phyloP scores from a whole-genome alignment of 2,113 vertebrate species.

The Peromyscus maniculatus region DNA sequence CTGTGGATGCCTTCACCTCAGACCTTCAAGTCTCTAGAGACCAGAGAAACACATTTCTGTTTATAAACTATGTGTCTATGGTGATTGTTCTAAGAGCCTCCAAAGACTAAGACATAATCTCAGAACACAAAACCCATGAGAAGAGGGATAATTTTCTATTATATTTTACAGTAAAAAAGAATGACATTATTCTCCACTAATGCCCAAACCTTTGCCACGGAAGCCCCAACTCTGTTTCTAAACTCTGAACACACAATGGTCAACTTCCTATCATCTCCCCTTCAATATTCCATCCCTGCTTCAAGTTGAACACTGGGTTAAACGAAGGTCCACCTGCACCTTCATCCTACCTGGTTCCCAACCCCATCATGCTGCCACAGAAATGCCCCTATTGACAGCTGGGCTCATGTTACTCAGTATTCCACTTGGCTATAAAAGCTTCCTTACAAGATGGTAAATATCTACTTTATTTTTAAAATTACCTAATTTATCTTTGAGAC shows the following conservation, averaged over 20 bases:
- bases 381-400: background rate
- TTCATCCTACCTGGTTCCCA: background rate
- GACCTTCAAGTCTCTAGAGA: background rate
- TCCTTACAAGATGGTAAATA: background rate
- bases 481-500: background rate
- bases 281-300: background rate
- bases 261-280: constrained; percentile 41
- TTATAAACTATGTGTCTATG: background rate
- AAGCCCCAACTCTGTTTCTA: background rate
- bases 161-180: constrained; percentile 40
- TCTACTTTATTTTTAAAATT: background rate
- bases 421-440: background rate
- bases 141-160: constrained; percentile 24
- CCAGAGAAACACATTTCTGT: background rate
- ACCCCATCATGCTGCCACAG: background rate
- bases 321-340: background rate
- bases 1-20: background rate
- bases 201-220: constrained; percentile 10
- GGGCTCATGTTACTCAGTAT: background rate
- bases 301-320: constrained; percentile 36
- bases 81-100: background rate
- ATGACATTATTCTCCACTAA: background rate
- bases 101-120: background rate
- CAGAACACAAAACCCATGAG: constrained; percentile 50
- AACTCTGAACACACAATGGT: constrained; percentile 2